A percentile compares a stretch with the other conserved stretches of the same genome.
These are phyloP conservation scores for Leptobrachium leishanense DNA, from an alignment of 2,113 vertebrate genomes.

Conservation along the genomic window DNA sequence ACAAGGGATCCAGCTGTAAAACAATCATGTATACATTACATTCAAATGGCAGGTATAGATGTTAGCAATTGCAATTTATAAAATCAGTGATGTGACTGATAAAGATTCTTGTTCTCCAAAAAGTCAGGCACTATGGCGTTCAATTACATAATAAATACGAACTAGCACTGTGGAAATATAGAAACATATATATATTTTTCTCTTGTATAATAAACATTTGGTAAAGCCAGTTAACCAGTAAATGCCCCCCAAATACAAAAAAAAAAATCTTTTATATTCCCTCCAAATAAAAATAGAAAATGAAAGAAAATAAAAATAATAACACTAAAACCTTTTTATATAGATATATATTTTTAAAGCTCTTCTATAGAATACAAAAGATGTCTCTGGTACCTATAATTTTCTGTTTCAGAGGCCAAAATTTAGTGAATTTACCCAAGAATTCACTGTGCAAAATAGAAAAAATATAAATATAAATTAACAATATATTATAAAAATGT, in stretches of 20 bases:
- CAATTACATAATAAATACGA: conserved; percentile 14
- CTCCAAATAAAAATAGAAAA: conserved; percentile 5
- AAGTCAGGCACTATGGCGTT: conserved; percentile 8
- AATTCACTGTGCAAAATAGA: conserved; percentile 81
- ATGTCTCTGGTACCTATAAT: conserved; percentile 65
- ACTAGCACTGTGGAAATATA: conserved; percentile 32
- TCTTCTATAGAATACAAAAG: conserved; percentile 68
- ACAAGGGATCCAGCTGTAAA: no score
- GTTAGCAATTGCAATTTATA: no score
- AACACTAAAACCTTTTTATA: conserved; percentile 4
- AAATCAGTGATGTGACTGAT: conserved; percentile 21
- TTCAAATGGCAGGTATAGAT: neutral
- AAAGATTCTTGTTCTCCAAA: neutral
- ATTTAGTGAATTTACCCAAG: conserved; percentile 74
- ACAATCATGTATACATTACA: no score
- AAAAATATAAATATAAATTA: conserved; percentile 59
- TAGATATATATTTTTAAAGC: conserved; percentile 23
- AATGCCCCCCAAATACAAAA: neutral
- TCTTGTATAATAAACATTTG: conserved; percentile 25
- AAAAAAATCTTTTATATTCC: neutral
- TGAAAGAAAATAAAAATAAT: conserved; percentile 30
- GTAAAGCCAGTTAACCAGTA: conserved; percentile 36
- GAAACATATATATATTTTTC: conserved; percentile 1
- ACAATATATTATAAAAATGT: conserved; percentile 69
- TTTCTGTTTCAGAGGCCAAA: conserved; percentile 61